A percentile compares a stretch with the other conserved stretches of the same genome.
These are phyloP conservation scores for Rhyacophila brunnea DNA, from an alignment of 1,140 invertebrate species.

Conservation along the genomic window DNA sequence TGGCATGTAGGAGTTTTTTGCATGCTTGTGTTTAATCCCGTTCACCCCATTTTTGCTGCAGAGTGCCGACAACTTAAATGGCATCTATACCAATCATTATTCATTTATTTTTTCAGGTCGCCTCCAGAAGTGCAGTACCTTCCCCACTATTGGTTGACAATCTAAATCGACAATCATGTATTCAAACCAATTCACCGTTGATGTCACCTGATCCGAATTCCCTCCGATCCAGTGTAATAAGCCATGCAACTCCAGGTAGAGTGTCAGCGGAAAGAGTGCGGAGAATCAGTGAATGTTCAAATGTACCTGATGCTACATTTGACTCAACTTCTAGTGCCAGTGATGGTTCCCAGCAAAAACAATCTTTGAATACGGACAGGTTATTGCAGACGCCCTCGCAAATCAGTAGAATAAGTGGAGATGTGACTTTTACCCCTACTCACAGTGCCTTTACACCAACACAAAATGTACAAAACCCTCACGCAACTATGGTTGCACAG, in stretches of 20 bases:
- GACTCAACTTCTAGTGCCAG: neutral
- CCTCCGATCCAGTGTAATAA: slow-evolving; percentile 18
- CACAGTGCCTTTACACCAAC: slow-evolving; percentile 24
- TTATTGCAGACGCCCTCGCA: slow-evolving; percentile 12
- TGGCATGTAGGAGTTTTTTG: too few species aligned
- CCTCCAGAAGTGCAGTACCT: neutral
- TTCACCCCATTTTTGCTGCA: too few species aligned
- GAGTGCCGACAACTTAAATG: too few species aligned
- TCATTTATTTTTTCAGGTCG: neutral
- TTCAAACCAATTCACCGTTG: slow-evolving; percentile 4
- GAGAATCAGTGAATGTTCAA: slow-evolving; percentile 2
- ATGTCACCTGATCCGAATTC: slow-evolving; percentile 7
- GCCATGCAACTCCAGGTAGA: neutral
- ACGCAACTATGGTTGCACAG: slow-evolving; percentile 44
- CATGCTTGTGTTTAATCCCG: too few species aligned
- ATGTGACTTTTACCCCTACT: slow-evolving; percentile 29
- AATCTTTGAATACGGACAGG: neutral
- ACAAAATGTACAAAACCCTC: slow-evolving; percentile 43
- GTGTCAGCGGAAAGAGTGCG: neutral
- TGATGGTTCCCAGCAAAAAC: slow-evolving; percentile 4
- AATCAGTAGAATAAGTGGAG: slow-evolving; percentile 23
- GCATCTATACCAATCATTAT: too few species aligned
- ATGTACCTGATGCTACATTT: neutral
- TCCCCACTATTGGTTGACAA: slow-evolving; percentile 5
- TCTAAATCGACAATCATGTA: neutral